Conservation (phyloP, 1,140 invertebrate species). For the Linepithema humile region DNA sequence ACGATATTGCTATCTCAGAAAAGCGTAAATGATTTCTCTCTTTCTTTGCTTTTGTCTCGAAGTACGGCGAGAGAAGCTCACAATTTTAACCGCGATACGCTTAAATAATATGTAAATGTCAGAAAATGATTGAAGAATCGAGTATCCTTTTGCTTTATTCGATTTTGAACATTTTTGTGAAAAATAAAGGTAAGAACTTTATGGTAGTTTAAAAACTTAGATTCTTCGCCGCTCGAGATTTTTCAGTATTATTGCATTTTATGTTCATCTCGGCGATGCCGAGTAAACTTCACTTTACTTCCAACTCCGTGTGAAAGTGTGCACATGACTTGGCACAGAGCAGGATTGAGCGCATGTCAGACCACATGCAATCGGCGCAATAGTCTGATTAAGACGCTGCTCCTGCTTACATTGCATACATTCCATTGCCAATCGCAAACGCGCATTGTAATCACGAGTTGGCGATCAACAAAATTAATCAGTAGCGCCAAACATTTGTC, state of each 20-base stretch:
- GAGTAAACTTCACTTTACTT: not conserved
- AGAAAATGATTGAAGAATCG: not conserved
- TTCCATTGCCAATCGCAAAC: constrained; percentile 26
- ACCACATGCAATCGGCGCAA: constrained; percentile 1
- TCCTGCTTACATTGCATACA: constrained; percentile 17
- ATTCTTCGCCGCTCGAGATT: not conserved
- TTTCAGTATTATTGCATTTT: not conserved
- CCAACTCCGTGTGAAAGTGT: not conserved
- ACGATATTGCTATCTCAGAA: not conserved
- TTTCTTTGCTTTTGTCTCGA: not conserved
- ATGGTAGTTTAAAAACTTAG: not conserved
- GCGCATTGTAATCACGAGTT: constrained; percentile 26
- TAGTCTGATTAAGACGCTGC: constrained; percentile 46
- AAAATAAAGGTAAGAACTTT: not conserved
- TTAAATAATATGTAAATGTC: not conserved
- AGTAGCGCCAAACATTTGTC: constrained; percentile 13
- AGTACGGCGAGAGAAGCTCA: not conserved
- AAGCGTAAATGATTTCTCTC: constrained; percentile 19
- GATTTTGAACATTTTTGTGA: not conserved
- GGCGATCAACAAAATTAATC: constrained; percentile 48
- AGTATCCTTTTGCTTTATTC: not conserved
- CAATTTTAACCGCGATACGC: not conserved
- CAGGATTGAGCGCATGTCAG: not conserved
- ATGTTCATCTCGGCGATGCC: not conserved
- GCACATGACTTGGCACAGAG: not conserved